Evolutionary conservation across 2,797 vertebrate species (phyloP).

Genomic region (Ctenochaetus hawaiiensis): DNA sequence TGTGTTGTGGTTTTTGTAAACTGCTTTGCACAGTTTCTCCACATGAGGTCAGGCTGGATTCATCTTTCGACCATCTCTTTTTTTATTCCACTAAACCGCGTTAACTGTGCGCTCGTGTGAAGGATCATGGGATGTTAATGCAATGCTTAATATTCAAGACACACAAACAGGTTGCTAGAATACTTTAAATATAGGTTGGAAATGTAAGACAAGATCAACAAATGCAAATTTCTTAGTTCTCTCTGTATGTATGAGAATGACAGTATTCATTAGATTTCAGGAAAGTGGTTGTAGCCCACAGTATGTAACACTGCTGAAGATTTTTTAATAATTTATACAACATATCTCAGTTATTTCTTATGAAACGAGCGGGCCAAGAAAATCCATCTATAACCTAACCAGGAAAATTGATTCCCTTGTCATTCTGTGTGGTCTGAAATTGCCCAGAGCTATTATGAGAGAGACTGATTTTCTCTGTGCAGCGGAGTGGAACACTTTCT

Average conservation of each 20-base stretch:
- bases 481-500: conserved; percentile 71
- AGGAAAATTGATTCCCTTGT: conserved; percentile 86
- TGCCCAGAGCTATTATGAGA: conserved; percentile 80
- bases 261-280: conserved; percentile 51
- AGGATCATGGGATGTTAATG: conserved; percentile 38
- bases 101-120: conserved; percentile 6
- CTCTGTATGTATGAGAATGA: conserved; percentile 49
- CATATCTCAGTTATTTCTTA: conserved; percentile 75
- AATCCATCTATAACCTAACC: conserved; percentile 85
- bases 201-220: conserved; percentile 52
- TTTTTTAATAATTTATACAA: conserved; percentile 79
- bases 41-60: conserved; percentile 76
- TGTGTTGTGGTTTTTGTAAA: background rate
- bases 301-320: conserved; percentile 39
- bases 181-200: conserved; percentile 26
- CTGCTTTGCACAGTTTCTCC: conserved; percentile 51
- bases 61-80: conserved; percentile 8
- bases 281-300: conserved; percentile 17
- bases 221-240: conserved; percentile 38
- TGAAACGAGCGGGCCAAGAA: conserved; percentile 62
- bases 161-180: conserved; percentile 19
- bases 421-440: conserved; percentile 85
- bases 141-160: conserved; percentile 52
- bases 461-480: conserved; percentile 78
- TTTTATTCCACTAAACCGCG: background rate